Base-by-base conservation (phyloP, 2,797 vertebrate species). In the Pachyuromys duprasi region DNA sequence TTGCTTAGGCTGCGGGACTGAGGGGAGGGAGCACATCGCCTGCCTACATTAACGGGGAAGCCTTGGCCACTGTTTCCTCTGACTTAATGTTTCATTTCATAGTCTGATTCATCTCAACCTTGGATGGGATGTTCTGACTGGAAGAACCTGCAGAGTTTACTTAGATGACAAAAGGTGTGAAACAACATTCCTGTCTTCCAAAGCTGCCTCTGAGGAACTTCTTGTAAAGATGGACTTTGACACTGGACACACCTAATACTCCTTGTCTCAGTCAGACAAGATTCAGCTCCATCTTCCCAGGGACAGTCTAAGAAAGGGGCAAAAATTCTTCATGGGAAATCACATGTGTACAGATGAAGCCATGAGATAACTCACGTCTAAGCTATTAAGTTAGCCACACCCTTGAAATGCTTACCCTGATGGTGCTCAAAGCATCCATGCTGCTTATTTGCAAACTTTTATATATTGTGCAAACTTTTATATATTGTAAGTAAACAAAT, bases 61-160 rank as follows among this genome's bases (percentile, higher is more conserved):
- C 33, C 4, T 22, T 26, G 24, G 14, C 12, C 67, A 31, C n/a
- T 31, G 4, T n/a, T 22, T 69, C 26, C 80, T 91, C 83, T 26
- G 28, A 55, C 0, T 20, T 12, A 62, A 49, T 22, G 57, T 63
- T 95, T 28, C 26, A 24, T 76, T 86, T 60, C 2, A 18, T 24
- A 90, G 63, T 93, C 42, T 80, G 18, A 72, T 75, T 53, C 28
- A 89, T 12, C 24, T 88, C 75, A 87, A 76, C 49, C 31, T 62
- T 79, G 7, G 22, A 18, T 33, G 12, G 57, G 78, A 69, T 36
- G 39, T 62, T 70, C 76, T 74, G 60, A 62, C 36, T 80, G 3
- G 15, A 63, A 86, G 53, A 95, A 70, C 4, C 2, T 8, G 14
- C 18, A 83, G 15, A n/a, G 4, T 84, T 93, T 62, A 49, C 33